phyloP scores from a whole-genome alignment of 2,888 invertebrate genomes.

The Uloborus plumipes region DNA sequence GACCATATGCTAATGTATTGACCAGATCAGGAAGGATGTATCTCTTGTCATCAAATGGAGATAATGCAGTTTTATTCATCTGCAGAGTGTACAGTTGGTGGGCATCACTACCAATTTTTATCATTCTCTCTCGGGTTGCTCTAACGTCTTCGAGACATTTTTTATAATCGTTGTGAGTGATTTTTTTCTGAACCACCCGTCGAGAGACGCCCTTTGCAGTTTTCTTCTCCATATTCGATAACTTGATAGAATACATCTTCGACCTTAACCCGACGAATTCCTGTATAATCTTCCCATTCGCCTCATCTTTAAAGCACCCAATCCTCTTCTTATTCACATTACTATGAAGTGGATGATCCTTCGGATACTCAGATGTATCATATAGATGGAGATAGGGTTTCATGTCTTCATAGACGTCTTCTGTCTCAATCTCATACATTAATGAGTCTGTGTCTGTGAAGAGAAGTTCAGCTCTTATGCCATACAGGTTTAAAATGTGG shows the following conservation, averaged over 20 bases:
- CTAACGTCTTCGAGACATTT: neutral
- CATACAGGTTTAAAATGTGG: slow-evolving; percentile 64
- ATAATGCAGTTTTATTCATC: neutral
- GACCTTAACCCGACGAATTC: slow-evolving; percentile 17
- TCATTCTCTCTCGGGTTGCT: too few relatives aligned
- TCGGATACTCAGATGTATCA: neutral
- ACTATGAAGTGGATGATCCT: neutral
- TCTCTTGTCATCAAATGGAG: slow-evolving; percentile 5
- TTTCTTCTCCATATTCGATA: neutral
- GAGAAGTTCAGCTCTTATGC: slow-evolving; percentile 62
- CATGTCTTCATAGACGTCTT: slow-evolving; percentile 8
- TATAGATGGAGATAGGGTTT: neutral
- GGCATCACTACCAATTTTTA: too few relatives aligned
- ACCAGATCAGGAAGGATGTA: neutral
- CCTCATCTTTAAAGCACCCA: slow-evolving; percentile 12
- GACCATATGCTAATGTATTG: neutral
- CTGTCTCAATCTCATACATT: neutral
- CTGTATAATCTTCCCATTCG: neutral
- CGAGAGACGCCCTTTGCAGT: neutral
- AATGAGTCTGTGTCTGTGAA: slow-evolving; percentile 69
- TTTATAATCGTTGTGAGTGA: neutral
- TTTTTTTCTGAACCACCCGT: neutral
- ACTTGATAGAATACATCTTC: slow-evolving; percentile 4
- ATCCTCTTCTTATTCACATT: neutral
- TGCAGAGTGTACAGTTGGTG: too few relatives aligned